A percentile compares a stretch with the other conserved stretches of the same genome.
Conservation (phyloP, 2,888 invertebrate genomes). For the Iselma pallidipennis region DNA sequence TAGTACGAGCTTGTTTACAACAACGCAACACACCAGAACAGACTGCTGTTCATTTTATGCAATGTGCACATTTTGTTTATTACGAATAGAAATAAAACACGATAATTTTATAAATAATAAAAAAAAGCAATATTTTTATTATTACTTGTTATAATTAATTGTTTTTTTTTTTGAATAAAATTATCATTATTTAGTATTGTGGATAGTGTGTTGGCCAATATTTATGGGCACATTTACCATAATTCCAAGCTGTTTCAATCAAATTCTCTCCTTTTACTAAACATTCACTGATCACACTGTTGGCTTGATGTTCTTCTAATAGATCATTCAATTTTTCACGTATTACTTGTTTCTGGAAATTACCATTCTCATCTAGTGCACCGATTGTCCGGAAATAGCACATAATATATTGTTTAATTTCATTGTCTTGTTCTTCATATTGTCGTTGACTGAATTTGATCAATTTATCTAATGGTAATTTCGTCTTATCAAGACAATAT, state of each 20-base stretch:
- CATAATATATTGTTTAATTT: conserved; percentile 54
- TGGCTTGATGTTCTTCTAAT: conserved; percentile 52
- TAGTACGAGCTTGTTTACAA: background rate
- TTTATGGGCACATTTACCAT: conserved; percentile 18
- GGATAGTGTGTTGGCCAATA: conserved; percentile 49
- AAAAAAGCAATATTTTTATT: background rate
- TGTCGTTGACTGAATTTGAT: background rate
- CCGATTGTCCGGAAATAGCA: conserved; percentile 59
- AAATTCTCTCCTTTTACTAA: too few species aligned
- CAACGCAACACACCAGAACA: conserved; percentile 9
- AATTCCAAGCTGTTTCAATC: conserved; percentile 15
- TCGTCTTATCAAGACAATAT: background rate
- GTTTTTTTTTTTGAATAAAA: background rate
- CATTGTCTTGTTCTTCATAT: conserved; percentile 47
- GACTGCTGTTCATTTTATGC: conserved; percentile 2
- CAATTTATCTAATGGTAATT: background rate
- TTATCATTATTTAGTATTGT: too few species aligned
- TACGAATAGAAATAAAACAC: background rate
- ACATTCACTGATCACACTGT: conserved; percentile 49
- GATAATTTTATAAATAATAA: background rate
- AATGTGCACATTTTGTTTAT: conserved; percentile 1
- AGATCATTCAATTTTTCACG: conserved; percentile 54
- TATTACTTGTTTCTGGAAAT: conserved; percentile 46
- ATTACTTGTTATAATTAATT: background rate
- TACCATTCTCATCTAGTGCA: conserved; percentile 50